These are phyloP conservation scores for Sinodicranocentrus sp. DNA, from an alignment of 2,888 invertebrate genomes.

Conservation along the genomic window DNA sequence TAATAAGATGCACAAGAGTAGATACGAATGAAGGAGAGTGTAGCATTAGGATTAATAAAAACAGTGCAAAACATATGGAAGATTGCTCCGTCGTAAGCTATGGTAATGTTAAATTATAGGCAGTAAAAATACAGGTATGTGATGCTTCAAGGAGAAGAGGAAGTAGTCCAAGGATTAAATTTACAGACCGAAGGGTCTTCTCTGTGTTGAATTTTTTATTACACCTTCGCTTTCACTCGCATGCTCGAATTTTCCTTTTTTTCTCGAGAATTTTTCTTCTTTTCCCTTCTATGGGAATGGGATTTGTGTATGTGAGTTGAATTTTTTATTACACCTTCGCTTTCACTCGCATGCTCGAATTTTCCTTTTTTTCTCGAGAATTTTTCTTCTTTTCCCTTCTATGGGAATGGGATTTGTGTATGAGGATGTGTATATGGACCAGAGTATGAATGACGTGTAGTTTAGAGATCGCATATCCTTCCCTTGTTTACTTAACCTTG, in stretches of 20 bases:
- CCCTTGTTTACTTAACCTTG: constrained; percentile 41
- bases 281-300: no score
- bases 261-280: background rate
- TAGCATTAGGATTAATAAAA: constrained; percentile 20
- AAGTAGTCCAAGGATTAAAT: constrained; percentile 53
- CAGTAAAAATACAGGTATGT: constrained; percentile 15
- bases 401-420: no score
- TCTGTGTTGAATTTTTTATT: constrained; percentile 56
- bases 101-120: constrained; percentile 26
- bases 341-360: no score
- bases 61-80: constrained; percentile 9
- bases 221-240: constrained; percentile 41
- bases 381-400: background rate
- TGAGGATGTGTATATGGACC: no score
- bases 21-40: background rate
- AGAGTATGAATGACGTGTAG: constrained; percentile 28
- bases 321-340: constrained; percentile 53
- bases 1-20: background rate
- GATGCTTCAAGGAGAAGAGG: background rate
- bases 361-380: background rate
- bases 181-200: constrained; percentile 44
- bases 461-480: constrained; percentile 25
- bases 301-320: no score
- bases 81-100: constrained; percentile 18
- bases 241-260: no score